Percentiles rank a stretch among this genome's conserved stretches.
Conservation (phyloP, 2,797 vertebrate genomes). For the Oreochromis grahami region DNA sequence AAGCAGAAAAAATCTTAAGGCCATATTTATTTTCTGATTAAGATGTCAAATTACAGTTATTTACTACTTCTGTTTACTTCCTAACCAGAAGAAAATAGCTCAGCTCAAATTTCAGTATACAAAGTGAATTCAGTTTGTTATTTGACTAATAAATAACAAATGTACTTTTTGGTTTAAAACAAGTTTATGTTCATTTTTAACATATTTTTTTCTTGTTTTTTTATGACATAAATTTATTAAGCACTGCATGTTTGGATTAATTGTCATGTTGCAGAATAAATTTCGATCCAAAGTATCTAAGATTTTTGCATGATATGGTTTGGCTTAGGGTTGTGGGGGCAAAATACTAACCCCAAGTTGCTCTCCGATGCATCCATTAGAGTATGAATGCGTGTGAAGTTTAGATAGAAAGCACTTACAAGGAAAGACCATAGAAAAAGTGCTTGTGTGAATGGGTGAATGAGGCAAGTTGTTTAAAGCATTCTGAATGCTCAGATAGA, state of each 20-base stretch:
- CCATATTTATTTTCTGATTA: neutral
- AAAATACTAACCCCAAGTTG: neutral
- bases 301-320: neutral
- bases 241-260: neutral
- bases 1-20: no score
- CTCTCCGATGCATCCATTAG: neutral
- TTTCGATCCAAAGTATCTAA: neutral
- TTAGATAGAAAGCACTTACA: neutral
- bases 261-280: neutral
- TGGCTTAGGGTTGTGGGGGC: neutral
- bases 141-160: neutral
- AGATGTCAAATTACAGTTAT: neutral
- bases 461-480: neutral
- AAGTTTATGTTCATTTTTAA: neutral
- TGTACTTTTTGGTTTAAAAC: neutral
- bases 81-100: neutral
- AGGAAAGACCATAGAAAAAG: neutral
- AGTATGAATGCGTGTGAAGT: neutral
- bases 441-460: neutral
- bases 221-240: neutral
- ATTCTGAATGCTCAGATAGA: neutral
- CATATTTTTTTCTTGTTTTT: neutral
- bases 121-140: neutral
- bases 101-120: neutral
- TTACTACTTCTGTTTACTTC: neutral